phyloP scores from a whole-genome alignment of 1,140 invertebrate species.

The Drosophila seguyi region DNA sequence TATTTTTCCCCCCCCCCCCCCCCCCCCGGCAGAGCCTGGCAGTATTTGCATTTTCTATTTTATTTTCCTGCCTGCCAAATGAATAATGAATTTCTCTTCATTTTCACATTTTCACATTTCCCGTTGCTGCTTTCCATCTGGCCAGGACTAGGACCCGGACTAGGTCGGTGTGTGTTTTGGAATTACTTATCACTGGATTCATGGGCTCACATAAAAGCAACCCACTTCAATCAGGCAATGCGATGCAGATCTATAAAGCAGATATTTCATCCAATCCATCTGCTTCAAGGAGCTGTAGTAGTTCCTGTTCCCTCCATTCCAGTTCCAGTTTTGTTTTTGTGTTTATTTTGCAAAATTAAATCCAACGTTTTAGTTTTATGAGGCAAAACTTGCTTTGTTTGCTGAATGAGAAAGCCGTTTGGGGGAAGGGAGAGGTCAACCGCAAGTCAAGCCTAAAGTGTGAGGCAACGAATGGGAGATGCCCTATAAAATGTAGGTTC shows the following conservation, averaged over 20 bases:
- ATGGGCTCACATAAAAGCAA: constrained; percentile 29
- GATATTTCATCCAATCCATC: constrained; percentile 42
- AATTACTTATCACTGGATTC: constrained; percentile 49
- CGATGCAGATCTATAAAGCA: constrained; percentile 19
- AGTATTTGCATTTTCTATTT: constrained; percentile 80
- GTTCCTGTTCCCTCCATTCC: neutral
- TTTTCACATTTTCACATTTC: constrained; percentile 51
- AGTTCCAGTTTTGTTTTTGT: constrained; percentile 49
- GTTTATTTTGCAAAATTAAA: constrained; percentile 83
- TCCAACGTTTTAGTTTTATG: constrained; percentile 83
- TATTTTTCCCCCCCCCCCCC: too few species aligned
- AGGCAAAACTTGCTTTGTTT: constrained; percentile 79
- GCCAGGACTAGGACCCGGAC: neutral
- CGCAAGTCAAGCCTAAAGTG: constrained; percentile 16
- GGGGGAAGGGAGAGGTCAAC: neutral
- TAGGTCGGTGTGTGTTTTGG: neutral
- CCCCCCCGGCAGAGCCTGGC: constrained; percentile 20
- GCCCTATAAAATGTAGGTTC: neutral
- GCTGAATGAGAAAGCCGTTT: constrained; percentile 45
- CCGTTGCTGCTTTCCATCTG: constrained; percentile 25
- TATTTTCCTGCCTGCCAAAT: constrained; percentile 73
- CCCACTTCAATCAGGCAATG: constrained; percentile 35
- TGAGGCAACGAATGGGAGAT: neutral
- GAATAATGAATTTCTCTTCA: constrained; percentile 80
- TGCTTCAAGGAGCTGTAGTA: constrained; percentile 13